These are phyloP conservation scores for Crambe crambe DNA, from an alignment of 37 sponge, comb jelly and placozoan genomes.

Conservation along the genomic window DNA sequence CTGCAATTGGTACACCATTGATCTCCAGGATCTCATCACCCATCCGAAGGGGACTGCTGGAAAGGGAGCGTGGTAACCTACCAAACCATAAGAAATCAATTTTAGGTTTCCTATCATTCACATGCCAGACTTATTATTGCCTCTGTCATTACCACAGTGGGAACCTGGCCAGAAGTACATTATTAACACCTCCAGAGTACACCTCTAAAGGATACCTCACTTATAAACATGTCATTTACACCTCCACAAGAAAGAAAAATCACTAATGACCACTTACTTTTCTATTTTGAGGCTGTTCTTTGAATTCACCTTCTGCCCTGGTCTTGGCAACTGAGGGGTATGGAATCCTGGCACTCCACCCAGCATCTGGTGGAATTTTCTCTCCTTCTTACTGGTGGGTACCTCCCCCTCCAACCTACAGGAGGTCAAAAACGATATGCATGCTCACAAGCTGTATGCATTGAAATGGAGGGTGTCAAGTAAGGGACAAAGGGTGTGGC, in stretches of 20 bases:
- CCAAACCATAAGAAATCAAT: too few relatives aligned
- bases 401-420: conserved; percentile 55
- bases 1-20: conserved; percentile 68
- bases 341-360: conserved; percentile 37
- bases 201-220: too few relatives aligned
- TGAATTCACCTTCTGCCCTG: conserved; percentile 24
- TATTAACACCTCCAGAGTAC: too few relatives aligned
- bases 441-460: neutral
- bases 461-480: neutral
- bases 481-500: neutral
- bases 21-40: conserved; percentile 81
- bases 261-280: too few relatives aligned
- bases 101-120: too few relatives aligned
- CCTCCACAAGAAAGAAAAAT: too few relatives aligned
- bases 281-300: conserved; percentile 57
- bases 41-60: conserved; percentile 37
- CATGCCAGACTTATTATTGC: too few relatives aligned
- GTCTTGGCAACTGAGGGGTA: conserved; percentile 42
- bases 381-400: conserved; percentile 13
- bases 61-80: conserved; percentile 59
- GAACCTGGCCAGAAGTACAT: too few relatives aligned
- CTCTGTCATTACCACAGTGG: too few relatives aligned
- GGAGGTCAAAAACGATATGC: neutral
- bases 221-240: too few relatives aligned
- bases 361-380: conserved; percentile 1